Percentiles rank a stretch among this genome's conserved stretches.
These are phyloP conservation scores for Vannuccia rotundouncinata DNA, from an alignment of 2,888 invertebrate species.

Conservation along the genomic window DNA sequence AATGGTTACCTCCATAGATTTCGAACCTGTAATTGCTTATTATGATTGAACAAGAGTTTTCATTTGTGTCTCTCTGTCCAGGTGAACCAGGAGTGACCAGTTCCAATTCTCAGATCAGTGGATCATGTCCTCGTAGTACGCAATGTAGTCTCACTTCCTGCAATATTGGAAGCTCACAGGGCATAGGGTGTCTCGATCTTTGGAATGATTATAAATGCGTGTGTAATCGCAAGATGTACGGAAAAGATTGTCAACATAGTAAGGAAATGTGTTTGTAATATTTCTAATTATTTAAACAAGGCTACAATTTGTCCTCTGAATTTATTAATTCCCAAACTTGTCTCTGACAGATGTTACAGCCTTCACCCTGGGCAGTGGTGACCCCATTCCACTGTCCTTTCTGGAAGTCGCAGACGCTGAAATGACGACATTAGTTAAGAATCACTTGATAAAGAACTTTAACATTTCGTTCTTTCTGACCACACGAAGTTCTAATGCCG, in stretches of 20 bases:
- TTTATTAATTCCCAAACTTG: no score
- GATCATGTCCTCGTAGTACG: background rate
- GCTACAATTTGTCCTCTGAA: no score
- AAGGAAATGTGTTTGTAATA: no score
- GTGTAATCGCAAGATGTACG: background rate
- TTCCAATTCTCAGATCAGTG: background rate
- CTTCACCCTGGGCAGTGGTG: background rate
- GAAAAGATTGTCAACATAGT: background rate
- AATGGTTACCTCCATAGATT: no score
- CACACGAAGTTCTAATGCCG: background rate
- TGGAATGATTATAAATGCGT: background rate
- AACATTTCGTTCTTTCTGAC: background rate
- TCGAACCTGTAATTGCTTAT: no score
- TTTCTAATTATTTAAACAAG: no score
- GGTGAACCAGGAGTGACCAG: background rate
- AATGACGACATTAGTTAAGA: background rate
- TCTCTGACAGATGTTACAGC: no score
- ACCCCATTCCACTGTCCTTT: background rate
- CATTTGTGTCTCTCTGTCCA: background rate
- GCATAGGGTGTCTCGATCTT: background rate
- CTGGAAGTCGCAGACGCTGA: background rate
- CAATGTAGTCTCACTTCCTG: background rate
- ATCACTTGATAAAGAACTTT: background rate
- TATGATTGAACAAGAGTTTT: no score
- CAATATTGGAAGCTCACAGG: background rate